Evolutionary conservation across 2,797 vertebrate genomes (phyloP), one percentile per base, ranked within the genome.

Genomic region (Helarctos malayanus): DNA sequence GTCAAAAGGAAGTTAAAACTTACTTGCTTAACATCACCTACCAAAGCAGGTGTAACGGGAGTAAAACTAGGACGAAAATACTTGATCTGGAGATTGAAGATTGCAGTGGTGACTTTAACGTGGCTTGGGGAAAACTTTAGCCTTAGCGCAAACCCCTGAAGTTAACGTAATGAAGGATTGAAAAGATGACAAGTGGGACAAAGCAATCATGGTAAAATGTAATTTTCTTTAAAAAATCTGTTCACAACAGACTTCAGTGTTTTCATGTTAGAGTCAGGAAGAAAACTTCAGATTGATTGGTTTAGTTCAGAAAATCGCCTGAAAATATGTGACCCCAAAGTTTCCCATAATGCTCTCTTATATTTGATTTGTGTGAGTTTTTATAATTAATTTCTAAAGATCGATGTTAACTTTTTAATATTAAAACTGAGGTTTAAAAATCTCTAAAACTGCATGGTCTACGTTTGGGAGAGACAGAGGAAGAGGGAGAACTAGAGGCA

Each of bases 1-100:
- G 87, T 87, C 61, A 57, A 76, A 92, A 84, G 27, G 41, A 95
- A 75, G 52, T 89, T 86, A 80, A 80, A 95, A 29, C 29, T 25
- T 63, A 49, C n/a, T 90, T 95, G 80, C 41, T 83, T 79, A 59
- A 49, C 2, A 59, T 93, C 18, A 75, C 32, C 63, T 69, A 57
- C n/a, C 38, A 86, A 71, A 35, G 41, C 38, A 54, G 32, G 49
- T 47, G 21, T 56, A 12, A 15, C 16, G 13, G 68, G 19, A 82
- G 47, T n/a, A 78, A 85, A 88, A 57, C 56, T 8, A 78, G 19
- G 61, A 68, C 21, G 38, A 29, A 91, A 75, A 35, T n/a, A 56
- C 56, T 41, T 73, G 9, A 35, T 81, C 35, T 88, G 45, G 56
- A 73, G 16, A 68, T 8, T 41, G 49, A 35, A 63, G 47, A 47